Evolutionary conservation across 1,140 invertebrate species (phyloP).

Genomic region (Brachionus koreanus): DNA sequence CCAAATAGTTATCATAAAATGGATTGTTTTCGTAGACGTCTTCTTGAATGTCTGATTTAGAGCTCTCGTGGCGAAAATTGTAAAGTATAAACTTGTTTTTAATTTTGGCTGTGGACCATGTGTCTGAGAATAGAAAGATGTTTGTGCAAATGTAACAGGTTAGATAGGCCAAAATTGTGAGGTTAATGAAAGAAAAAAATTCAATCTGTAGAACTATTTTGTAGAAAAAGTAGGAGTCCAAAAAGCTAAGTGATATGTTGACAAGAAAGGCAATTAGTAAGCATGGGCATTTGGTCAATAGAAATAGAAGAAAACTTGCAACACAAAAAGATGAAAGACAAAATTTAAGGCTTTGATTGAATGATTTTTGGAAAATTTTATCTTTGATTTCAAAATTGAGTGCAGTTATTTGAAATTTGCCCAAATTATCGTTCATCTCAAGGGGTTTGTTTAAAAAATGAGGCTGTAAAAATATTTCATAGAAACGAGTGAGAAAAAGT

Average conservation of each 20-base stretch:
- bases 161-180: neutral
- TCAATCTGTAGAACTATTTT: neutral
- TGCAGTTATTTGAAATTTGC: neutral
- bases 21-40: neutral
- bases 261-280: neutral
- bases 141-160: neutral
- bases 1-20: neutral
- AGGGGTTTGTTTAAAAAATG: constrained; percentile 19
- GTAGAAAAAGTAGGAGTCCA: constrained; percentile 24
- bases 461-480: neutral
- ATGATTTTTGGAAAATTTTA: neutral
- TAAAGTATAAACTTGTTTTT: constrained; percentile 18
- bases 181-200: constrained; percentile 28
- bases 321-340: neutral
- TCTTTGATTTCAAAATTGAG: constrained; percentile 41
- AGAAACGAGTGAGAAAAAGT: neutral
- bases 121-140: neutral
- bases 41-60: neutral
- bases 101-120: neutral
- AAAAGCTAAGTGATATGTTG: neutral
- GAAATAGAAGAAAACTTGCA: neutral
- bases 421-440: constrained; percentile 3
- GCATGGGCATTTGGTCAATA: neutral
- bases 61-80: neutral
- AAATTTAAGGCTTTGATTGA: neutral